Evolutionary conservation across 2,113 vertebrate genomes (phyloP).

Genomic region (Hypocryptadius cinnamomeus): DNA sequence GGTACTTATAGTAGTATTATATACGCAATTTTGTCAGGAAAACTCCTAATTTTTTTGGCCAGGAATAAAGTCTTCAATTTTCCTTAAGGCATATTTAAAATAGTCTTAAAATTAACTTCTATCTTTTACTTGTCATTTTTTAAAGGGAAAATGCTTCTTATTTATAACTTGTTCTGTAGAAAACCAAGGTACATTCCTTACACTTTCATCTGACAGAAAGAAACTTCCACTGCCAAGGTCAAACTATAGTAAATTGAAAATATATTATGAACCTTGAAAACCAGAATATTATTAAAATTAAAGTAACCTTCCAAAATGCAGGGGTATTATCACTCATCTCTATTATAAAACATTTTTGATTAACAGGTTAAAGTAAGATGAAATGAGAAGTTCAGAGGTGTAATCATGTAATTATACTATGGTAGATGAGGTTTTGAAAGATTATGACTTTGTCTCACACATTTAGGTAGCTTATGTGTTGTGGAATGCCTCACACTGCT

Average conservation of each 20-base stretch:
- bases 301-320: not conserved
- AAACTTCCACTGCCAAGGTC: not conserved
- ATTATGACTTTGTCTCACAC: not conserved
- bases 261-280: not conserved
- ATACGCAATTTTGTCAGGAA: not conserved
- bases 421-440: not conserved
- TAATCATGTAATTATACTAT: not conserved
- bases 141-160: not conserved
- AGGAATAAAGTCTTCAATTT: not conserved
- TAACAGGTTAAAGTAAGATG: not conserved
- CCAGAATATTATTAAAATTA: not conserved
- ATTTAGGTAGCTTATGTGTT: not conserved
- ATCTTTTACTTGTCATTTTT: not conserved
- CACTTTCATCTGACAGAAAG: not conserved
- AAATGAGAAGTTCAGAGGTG: not conserved
- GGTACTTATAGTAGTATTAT: not conserved
- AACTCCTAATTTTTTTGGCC: fast-evolving
- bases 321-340: not conserved
- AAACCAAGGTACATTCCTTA: not conserved
- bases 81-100: not conserved
- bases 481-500: not conserved
- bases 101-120: not conserved
- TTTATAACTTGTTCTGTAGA: not conserved
- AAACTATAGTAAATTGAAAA: not conserved
- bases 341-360: not conserved